These are phyloP conservation scores for Dendrolimus houi DNA, from an alignment of 2,888 invertebrate genomes.

Conservation along the genomic window DNA sequence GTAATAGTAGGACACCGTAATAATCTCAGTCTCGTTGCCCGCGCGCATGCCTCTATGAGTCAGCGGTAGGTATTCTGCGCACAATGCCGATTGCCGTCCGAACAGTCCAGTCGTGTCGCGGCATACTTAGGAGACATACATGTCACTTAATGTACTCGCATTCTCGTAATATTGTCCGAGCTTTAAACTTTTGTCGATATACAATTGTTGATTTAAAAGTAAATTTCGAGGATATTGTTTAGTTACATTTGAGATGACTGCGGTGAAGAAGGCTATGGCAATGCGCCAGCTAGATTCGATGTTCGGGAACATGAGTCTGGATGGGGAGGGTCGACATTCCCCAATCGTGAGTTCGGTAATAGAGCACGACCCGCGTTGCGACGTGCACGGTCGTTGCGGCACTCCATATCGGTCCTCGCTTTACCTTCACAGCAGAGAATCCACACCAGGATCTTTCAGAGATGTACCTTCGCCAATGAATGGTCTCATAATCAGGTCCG, in stretches of 20 bases:
- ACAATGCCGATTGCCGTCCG: conserved; percentile 68
- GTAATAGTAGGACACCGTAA: conserved; percentile 59
- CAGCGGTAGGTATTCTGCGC: conserved; percentile 64
- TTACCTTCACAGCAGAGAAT: conserved; percentile 64
- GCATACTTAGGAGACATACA: conserved; percentile 71
- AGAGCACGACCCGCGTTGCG: conserved; percentile 79
- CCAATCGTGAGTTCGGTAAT: conserved; percentile 69
- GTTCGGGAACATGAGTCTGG: conserved; percentile 80
- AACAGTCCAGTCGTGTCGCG: conserved; percentile 66
- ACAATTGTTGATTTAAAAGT: conserved; percentile 38
- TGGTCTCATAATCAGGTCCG: conserved; percentile 64
- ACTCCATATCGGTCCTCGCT: conserved; percentile 63
- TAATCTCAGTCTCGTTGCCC: conserved; percentile 59
- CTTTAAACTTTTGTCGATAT: conserved; percentile 18
- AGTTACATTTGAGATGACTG: conserved; percentile 47
- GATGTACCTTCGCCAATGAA: conserved; percentile 68
- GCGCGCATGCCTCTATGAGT: conserved; percentile 66
- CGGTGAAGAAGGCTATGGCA: conserved; percentile 79
- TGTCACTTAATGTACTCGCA: conserved; percentile 50
- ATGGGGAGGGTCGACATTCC: conserved; percentile 60
- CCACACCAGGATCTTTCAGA: conserved; percentile 76
- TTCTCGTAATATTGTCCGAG: conserved; percentile 23
- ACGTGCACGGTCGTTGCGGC: conserved; percentile 80
- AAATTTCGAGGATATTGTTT: conserved; percentile 22
- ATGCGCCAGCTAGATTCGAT: conserved; percentile 84